phyloP scores from a whole-genome alignment of 1,140 invertebrate genomes.

The Tetramorium alpestre region DNA sequence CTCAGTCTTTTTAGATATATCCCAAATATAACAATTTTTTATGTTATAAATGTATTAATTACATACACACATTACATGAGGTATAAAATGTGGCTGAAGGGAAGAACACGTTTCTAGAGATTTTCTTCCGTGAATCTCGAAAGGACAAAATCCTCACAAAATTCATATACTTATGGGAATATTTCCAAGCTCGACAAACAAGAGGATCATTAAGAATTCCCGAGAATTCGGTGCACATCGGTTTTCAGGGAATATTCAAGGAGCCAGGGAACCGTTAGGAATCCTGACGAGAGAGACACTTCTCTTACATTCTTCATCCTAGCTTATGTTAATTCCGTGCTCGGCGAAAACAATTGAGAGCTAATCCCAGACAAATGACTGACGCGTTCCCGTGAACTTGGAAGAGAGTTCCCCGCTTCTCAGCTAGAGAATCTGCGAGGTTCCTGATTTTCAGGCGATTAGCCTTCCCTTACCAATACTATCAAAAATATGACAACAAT shows the following conservation, averaged over 20 bases:
- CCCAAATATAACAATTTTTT: neutral
- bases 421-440: slow-evolving; percentile 63
- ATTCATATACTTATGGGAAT: slow-evolving; percentile 52
- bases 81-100: neutral
- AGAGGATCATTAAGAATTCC: slow-evolving; percentile 72
- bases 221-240: slow-evolving; percentile 63
- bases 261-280: slow-evolving; percentile 62
- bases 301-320: slow-evolving; percentile 84
- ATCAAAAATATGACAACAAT: slow-evolving; percentile 34
- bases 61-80: neutral
- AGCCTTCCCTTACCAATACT: neutral
- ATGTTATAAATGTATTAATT: neutral
- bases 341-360: slow-evolving; percentile 83
- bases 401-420: slow-evolving; percentile 34
- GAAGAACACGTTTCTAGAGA: neutral
- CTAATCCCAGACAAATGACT: slow-evolving; percentile 86
- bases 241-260: slow-evolving; percentile 73
- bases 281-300: slow-evolving; percentile 74
- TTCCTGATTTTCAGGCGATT: slow-evolving; percentile 61
- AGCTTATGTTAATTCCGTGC: slow-evolving; percentile 85
- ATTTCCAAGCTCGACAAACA: slow-evolving; percentile 65
- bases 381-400: slow-evolving; percentile 74
- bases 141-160: slow-evolving; percentile 6
- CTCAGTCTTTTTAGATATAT: neutral
- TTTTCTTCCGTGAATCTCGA: neutral